phyloP scores from a whole-genome alignment of 2,113 vertebrate species.

The Rhizomys pruinosus region DNA sequence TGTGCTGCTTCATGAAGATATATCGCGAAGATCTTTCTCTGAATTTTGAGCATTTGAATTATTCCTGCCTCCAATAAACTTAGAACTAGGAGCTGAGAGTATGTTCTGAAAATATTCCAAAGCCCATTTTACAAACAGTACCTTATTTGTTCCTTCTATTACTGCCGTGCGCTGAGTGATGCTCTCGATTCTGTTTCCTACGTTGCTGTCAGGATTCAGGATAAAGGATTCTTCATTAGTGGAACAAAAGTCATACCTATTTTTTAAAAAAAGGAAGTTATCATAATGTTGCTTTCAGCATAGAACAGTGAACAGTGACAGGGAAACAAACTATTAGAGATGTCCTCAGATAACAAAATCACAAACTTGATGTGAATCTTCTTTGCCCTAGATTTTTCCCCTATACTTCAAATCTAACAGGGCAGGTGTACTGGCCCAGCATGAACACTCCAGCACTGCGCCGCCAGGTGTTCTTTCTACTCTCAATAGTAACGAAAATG shows the following conservation, averaged over 20 bases:
- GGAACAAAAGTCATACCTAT: conserved; percentile 85
- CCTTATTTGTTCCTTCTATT: conserved; percentile 95
- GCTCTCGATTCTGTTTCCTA: conserved; percentile 93
- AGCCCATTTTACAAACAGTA: conserved; percentile 74
- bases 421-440: neutral
- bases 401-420: conserved; percentile 25
- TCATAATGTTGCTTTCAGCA: conserved; percentile 26
- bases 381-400: neutral
- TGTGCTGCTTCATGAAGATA: neutral
- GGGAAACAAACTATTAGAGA: neutral
- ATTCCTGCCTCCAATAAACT: neutral
- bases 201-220: conserved; percentile 83
- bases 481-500: conserved; percentile 29
- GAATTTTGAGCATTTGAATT: neutral
- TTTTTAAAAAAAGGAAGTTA: conserved; percentile 51
- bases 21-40: neutral
- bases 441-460: neutral
- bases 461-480: neutral
- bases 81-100: neutral
- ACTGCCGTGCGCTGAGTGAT: conserved; percentile 90
- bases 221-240: conserved; percentile 76
- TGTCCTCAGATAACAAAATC: neutral
- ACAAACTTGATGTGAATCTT: neutral
- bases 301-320: neutral
- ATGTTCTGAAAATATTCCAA: neutral